Evolutionary conservation across 2,797 vertebrate species (phyloP).

Genomic region (Coracias cyanogaster): DNA sequence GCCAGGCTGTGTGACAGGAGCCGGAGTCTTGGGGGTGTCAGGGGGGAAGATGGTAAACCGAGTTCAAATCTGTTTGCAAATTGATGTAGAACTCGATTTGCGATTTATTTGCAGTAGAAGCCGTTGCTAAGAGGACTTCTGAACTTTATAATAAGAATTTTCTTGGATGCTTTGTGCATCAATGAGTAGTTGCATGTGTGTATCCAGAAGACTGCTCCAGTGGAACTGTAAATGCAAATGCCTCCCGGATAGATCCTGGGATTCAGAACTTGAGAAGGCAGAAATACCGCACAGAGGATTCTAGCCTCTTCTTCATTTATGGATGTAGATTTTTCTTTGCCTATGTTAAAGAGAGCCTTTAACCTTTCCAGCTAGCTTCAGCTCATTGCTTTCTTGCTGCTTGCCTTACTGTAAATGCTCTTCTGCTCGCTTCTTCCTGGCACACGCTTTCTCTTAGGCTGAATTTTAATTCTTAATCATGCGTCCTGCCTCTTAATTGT

Average conservation of each 20-base stretch:
- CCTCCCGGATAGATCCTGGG: background rate
- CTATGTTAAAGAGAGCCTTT: background rate
- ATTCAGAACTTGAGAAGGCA: background rate
- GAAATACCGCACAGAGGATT: background rate
- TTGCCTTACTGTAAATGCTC: slow-evolving; percentile 6
- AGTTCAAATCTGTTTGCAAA: background rate
- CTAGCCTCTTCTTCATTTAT: background rate
- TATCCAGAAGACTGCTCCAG: background rate
- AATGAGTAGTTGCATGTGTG: background rate
- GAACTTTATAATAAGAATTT: background rate
- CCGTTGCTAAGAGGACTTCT: background rate
- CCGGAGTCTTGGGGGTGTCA: background rate
- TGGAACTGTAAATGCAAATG: background rate
- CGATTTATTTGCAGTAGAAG: background rate
- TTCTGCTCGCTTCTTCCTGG: slow-evolving; percentile 4
- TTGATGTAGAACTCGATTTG: background rate
- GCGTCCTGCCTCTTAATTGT: slow-evolving; percentile 13
- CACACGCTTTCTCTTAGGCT: background rate
- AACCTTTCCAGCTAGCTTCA: background rate
- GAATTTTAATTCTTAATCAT: slow-evolving; percentile 31
- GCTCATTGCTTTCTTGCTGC: background rate
- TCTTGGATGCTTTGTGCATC: background rate
- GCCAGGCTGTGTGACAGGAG: background rate
- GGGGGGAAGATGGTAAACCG: background rate
- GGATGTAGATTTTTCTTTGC: background rate